Conservation (phyloP, 2,888 invertebrate species). For the Tinea pellionella region DNA sequence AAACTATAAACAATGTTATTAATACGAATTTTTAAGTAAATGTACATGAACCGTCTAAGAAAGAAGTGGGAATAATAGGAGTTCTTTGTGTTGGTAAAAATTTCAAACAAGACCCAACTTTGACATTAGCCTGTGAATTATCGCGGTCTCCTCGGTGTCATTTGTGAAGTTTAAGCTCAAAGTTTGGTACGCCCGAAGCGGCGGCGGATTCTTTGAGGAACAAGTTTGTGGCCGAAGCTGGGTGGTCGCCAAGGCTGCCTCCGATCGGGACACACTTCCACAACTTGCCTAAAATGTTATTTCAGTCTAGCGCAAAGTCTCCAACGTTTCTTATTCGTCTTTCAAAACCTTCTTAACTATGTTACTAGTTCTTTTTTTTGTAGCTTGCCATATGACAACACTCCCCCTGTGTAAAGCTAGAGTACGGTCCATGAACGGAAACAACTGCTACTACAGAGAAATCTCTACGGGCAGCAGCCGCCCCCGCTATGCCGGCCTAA, state of each 20-base stretch:
- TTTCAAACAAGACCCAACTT: slow-evolving; percentile 58
- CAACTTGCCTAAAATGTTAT: slow-evolving; percentile 7
- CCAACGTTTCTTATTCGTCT: not conserved
- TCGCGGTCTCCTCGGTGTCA: slow-evolving; percentile 61
- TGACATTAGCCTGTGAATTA: slow-evolving; percentile 63
- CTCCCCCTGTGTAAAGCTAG: too few species aligned
- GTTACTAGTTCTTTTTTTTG: not conserved
- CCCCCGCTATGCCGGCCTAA: too few species aligned
- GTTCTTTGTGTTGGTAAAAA: slow-evolving; percentile 51
- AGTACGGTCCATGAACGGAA: too few species aligned
- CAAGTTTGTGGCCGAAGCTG: slow-evolving; percentile 17
- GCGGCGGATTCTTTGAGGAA: slow-evolving; percentile 36
- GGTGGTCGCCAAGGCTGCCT: slow-evolving; percentile 10
- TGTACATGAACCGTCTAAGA: slow-evolving; percentile 24
- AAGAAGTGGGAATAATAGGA: slow-evolving; percentile 38
- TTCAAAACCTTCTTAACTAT: not conserved
- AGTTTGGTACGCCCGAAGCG: slow-evolving; percentile 34
- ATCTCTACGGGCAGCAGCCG: too few species aligned
- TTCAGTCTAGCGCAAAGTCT: not conserved
- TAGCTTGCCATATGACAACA: too few species aligned
- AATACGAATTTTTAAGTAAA: not conserved
- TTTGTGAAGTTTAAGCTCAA: slow-evolving; percentile 52
- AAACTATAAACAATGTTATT: not conserved
- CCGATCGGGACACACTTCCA: not conserved
- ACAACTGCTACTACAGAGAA: too few species aligned